A percentile compares a stretch with the other conserved stretches of the same genome.
Conservation (phyloP, 2,797 vertebrate genomes). For the Melanotaenia maccullochi region DNA sequence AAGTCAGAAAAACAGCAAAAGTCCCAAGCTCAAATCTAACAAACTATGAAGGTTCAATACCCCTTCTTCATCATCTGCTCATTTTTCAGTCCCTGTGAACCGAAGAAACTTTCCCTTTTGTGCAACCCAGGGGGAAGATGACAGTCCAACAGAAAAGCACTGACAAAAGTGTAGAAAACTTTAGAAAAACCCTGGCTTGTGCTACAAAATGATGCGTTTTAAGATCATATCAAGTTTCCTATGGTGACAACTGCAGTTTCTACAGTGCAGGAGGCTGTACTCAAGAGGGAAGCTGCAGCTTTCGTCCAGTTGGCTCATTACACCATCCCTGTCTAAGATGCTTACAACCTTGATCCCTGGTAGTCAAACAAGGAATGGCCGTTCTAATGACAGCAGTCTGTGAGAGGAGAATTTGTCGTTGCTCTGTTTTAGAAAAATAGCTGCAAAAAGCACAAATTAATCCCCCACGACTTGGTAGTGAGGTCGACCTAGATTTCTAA, state of each 20-base stretch:
- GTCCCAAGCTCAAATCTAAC: slow-evolving; percentile 3
- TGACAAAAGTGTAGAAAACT: slow-evolving; percentile 21
- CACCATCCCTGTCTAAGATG: slow-evolving; percentile 49
- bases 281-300: slow-evolving; percentile 20
- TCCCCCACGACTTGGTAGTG: slow-evolving; percentile 51
- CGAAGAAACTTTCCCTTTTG: background rate
- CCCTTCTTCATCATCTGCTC: slow-evolving; percentile 13
- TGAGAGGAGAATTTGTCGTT: slow-evolving; percentile 62
- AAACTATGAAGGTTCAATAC: background rate
- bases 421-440: slow-evolving; percentile 62
- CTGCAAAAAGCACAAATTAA: slow-evolving; percentile 73
- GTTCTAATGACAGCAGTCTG: slow-evolving; percentile 51
- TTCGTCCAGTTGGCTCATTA: slow-evolving; percentile 43
- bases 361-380: slow-evolving; percentile 45
- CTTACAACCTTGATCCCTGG: slow-evolving; percentile 57
- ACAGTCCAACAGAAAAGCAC: background rate
- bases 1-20: background rate
- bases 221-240: background rate
- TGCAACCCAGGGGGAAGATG: background rate
- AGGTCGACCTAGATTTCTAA: slow-evolving; percentile 72
- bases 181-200: background rate
- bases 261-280: background rate
- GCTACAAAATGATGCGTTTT: slow-evolving; percentile 11
- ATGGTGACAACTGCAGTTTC: background rate
- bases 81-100: background rate